These are phyloP conservation scores for Trachemys scripta DNA, from an alignment of 2,113 vertebrate genomes.

Conservation along the genomic window DNA sequence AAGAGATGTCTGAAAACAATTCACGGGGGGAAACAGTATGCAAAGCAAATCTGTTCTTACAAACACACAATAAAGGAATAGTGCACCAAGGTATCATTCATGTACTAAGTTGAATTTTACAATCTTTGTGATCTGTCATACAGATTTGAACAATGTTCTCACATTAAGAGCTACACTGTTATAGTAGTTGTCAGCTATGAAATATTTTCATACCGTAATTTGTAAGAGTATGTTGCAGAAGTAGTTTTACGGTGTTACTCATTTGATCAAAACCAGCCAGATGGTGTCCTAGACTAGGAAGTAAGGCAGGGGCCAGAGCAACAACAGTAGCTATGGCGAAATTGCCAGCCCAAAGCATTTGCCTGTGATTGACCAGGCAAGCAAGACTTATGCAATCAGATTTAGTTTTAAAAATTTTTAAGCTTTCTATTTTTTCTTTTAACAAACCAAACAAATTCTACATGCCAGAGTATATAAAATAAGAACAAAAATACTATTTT, in stretches of 20 bases:
- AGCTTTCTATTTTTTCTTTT: neutral
- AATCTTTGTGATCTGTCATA: neutral
- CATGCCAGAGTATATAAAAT: neutral
- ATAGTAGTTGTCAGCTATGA: neutral
- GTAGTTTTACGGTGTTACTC: neutral
- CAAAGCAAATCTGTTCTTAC: neutral
- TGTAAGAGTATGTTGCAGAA: neutral
- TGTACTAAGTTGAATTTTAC: neutral
- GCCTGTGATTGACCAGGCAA: neutral
- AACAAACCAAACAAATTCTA: neutral
- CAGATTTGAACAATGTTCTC: neutral
- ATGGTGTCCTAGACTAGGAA: neutral
- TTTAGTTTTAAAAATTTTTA: neutral
- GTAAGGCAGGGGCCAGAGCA: neutral
- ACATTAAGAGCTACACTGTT: neutral
- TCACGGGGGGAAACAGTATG: neutral
- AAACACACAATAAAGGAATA: neutral
- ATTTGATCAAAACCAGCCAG: neutral
- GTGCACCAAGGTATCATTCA: neutral
- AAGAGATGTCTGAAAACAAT: slow-evolving; percentile 2
- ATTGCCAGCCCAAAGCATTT: neutral
- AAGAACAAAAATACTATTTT: neutral
- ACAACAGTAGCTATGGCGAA: neutral
- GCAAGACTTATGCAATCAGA: neutral
- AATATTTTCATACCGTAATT: neutral